phyloP scores from a whole-genome alignment of 2,888 invertebrate genomes.

The Notocelia uddmanniana region DNA sequence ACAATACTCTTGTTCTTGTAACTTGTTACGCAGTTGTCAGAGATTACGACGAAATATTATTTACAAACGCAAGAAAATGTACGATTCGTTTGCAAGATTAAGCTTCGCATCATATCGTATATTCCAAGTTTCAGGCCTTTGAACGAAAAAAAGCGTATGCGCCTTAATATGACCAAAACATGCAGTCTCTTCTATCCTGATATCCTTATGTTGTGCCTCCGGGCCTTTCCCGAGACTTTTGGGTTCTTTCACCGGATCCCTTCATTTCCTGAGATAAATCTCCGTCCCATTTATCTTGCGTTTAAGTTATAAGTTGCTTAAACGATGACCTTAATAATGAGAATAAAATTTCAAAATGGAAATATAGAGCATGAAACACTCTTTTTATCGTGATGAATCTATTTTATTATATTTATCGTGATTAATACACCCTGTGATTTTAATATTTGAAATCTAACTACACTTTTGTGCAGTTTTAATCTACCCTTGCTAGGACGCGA shows the following conservation, averaged over 20 bases:
- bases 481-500: not conserved
- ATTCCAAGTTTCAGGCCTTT: not conserved
- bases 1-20: not conserved
- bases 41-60: constrained; percentile 22
- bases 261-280: constrained; percentile 45
- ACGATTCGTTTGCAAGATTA: constrained; percentile 21
- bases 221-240: constrained; percentile 39
- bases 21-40: not conserved
- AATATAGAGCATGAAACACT: not conserved
- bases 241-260: constrained; percentile 44
- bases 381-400: not conserved
- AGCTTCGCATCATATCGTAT: constrained; percentile 5
- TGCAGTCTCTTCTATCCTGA: not conserved
- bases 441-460: not conserved
- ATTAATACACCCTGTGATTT: too few relatives aligned
- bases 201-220: constrained; percentile 19
- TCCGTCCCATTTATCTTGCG: constrained; percentile 41
- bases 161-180: not conserved
- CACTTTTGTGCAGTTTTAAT: not conserved
- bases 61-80: constrained; percentile 2
- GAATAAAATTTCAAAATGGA: constrained; percentile 4
- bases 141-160: not conserved
- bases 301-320: constrained; percentile 34
- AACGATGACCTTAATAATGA: constrained; percentile 27
- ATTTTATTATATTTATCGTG: not conserved